Conservation (phyloP, 2,797 vertebrate species). For the Aldrovandia affinis region DNA sequence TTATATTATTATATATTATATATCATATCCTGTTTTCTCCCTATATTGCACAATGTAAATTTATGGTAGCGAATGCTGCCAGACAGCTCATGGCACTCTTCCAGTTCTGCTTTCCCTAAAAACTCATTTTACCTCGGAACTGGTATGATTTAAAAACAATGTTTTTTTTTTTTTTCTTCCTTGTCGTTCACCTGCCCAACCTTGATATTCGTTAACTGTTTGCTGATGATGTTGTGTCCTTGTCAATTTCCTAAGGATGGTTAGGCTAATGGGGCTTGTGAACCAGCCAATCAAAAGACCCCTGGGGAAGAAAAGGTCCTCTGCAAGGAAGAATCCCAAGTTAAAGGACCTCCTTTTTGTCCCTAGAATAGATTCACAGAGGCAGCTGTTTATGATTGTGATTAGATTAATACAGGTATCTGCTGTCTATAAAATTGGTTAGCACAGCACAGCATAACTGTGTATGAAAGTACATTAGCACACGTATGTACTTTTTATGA, state of each 20-base stretch:
- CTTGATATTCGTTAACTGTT: slow-evolving; percentile 34
- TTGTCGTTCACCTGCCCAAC: not conserved
- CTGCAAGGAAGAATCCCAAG: slow-evolving; percentile 88
- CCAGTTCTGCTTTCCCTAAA: too few species aligned
- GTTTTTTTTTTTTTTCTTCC: too few species aligned
- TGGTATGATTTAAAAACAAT: too few species aligned
- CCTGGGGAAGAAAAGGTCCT: slow-evolving; percentile 77
- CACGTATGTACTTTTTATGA: not conserved
- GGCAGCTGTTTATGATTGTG: slow-evolving; percentile 66
- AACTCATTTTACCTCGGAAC: too few species aligned
- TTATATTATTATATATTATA: too few species aligned
- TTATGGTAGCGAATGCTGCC: too few species aligned
- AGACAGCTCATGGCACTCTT: too few species aligned
- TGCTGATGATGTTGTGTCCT: slow-evolving; percentile 41
- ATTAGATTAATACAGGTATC: not conserved
- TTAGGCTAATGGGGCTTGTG: slow-evolving; percentile 90
- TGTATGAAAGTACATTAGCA: too few species aligned
- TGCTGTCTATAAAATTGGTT: not conserved
- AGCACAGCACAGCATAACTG: too few species aligned
- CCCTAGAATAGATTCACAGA: slow-evolving; percentile 76
- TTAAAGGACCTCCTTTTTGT: slow-evolving; percentile 88
- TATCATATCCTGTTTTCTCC: too few species aligned
- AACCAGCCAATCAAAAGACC: slow-evolving; percentile 90
- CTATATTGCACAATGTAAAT: too few species aligned
- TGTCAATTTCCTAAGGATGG: slow-evolving; percentile 77